Conservation (phyloP, 2,113 vertebrate genomes). For the Ailuropoda melanoleuca region DNA sequence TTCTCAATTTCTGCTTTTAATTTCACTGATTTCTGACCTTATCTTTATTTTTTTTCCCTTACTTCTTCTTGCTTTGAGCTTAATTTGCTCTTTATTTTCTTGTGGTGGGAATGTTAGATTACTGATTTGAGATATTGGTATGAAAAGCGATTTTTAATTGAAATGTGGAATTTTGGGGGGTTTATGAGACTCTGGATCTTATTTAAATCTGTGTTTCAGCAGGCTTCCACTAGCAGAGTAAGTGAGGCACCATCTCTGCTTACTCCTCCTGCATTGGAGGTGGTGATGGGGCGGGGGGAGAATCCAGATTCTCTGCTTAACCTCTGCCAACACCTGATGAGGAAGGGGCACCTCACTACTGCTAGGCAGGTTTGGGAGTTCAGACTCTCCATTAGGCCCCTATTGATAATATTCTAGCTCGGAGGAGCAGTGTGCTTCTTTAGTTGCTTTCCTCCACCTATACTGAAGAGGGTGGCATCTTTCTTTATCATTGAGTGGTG, state of each 20-base stretch:
- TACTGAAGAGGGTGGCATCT: background rate
- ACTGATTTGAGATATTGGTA: background rate
- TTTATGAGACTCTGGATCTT: background rate
- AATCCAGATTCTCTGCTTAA: background rate
- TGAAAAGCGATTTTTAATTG: background rate
- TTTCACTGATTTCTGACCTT: background rate
- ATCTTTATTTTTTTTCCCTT: background rate
- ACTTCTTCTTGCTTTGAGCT: background rate
- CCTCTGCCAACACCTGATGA: background rate
- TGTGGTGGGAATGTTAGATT: background rate
- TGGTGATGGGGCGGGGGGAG: background rate
- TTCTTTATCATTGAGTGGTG: background rate
- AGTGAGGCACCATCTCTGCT: background rate
- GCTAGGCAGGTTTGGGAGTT: background rate
- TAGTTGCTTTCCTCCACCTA: background rate
- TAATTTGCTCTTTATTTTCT: background rate
- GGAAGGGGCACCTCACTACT: background rate
- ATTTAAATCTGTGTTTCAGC: background rate
- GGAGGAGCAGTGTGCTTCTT: background rate
- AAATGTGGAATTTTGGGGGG: background rate
- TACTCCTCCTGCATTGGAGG: background rate
- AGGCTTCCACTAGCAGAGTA: background rate
- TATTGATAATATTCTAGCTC: background rate
- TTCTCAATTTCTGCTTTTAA: background rate
- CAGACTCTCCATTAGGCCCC: background rate